phyloP scores from a whole-genome alignment of 2,113 vertebrate species.

The Arenaria interpres region DNA sequence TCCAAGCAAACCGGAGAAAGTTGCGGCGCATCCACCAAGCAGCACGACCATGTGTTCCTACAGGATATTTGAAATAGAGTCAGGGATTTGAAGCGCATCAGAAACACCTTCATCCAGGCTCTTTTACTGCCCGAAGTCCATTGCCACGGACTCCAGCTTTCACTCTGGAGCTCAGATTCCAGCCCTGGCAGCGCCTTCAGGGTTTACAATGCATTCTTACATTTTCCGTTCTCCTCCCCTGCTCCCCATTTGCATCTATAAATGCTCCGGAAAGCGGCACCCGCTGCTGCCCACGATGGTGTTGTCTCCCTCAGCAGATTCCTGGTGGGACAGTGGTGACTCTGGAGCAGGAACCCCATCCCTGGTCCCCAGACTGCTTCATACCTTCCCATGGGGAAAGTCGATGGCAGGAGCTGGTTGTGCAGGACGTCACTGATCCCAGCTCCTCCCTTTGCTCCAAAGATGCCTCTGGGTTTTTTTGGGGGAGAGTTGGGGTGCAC shows the following conservation, averaged over 20 bases:
- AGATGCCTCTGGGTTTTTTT: not conserved
- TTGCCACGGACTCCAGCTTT: not conserved
- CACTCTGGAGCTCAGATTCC: not conserved
- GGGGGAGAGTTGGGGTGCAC: not conserved
- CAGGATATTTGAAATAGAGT: fast-evolving
- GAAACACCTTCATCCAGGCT: not conserved
- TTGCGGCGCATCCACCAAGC: fast-evolving
- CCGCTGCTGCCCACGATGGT: not conserved
- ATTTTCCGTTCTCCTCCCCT: not conserved
- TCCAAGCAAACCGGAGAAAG: fast-evolving
- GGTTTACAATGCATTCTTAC: not conserved
- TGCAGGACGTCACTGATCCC: not conserved
- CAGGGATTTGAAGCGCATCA: not conserved
- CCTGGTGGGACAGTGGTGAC: fast-evolving
- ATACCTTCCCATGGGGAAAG: not conserved
- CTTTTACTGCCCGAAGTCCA: not conserved
- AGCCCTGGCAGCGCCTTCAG: fast-evolving
- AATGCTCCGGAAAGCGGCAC: not conserved
- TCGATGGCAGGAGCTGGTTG: not conserved
- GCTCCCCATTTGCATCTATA: not conserved
- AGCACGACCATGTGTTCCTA: fast-evolving
- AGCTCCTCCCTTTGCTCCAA: not conserved
- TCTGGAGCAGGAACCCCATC: not conserved
- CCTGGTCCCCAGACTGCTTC: not conserved
- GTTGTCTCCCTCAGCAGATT: not conserved